These are phyloP conservation scores for Pseudomyrmex dendroicus DNA, from an alignment of 1,140 invertebrate genomes.

Conservation along the genomic window DNA sequence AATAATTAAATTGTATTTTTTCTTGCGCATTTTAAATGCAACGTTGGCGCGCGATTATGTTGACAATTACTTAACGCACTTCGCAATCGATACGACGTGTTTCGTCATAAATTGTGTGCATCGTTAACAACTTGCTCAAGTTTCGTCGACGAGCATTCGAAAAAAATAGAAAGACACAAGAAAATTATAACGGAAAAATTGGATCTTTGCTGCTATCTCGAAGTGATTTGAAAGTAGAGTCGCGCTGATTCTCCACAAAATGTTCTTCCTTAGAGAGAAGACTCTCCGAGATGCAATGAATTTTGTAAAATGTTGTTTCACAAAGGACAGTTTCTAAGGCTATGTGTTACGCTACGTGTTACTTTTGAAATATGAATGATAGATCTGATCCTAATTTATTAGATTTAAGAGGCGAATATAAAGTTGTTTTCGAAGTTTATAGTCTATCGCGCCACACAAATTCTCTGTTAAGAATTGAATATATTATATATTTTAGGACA, in stretches of 20 bases:
- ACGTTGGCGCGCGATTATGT: too few species aligned
- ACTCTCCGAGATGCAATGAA: slow-evolving; percentile 33
- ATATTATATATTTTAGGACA: slow-evolving; percentile 14
- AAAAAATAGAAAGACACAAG: too few species aligned
- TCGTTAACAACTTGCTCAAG: neutral
- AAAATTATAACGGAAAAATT: too few species aligned
- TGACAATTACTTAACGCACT: too few species aligned
- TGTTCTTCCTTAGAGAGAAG: slow-evolving; percentile 9
- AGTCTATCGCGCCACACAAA: neutral
- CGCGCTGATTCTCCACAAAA: neutral
- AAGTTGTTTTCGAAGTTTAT: slow-evolving; percentile 25
- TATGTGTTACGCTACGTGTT: slow-evolving; percentile 41
- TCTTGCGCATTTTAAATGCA: too few species aligned
- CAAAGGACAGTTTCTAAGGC: slow-evolving; percentile 66
- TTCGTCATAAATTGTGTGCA: neutral
- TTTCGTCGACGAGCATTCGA: too few species aligned
- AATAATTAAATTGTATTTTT: too few species aligned
- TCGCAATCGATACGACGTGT: neutral
- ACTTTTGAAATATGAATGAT: slow-evolving; percentile 17
- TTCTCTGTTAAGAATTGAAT: slow-evolving; percentile 55
- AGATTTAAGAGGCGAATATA: slow-evolving; percentile 27
- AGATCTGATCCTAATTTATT: slow-evolving; percentile 25
- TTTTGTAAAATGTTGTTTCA: slow-evolving; percentile 62
- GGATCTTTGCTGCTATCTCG: too few species aligned
- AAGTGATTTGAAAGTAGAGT: slow-evolving; percentile 12